Base-by-base conservation (phyloP, 2,888 invertebrate species). In the Xestia c-nigrum region DNA sequence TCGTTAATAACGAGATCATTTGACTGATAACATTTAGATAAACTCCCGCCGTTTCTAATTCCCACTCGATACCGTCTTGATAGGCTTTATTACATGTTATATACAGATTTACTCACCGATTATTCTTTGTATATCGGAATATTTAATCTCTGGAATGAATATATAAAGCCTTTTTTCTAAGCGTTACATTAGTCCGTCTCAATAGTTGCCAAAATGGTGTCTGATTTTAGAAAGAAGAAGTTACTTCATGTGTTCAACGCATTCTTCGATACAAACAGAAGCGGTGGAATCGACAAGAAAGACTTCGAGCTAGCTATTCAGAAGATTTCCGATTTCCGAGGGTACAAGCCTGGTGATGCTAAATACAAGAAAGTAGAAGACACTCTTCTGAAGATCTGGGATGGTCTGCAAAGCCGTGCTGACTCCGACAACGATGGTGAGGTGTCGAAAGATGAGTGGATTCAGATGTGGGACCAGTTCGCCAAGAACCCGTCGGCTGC, bases 211-310 rank as follows among this genome's bases (percentile, higher is more conserved):
- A 95, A 94, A 92, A 96, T 96, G 95, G 98, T 98, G 94, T 98
- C 98, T 85, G 98, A 98, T 89, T 99, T 99, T 96, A 98, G 98
- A 93, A 98, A 98, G 97, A 98, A 98, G 97, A 99, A 99, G 95
- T 97, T 99, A 57, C 97, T 98, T 87, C 98, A 98, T 95, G 98
- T 99, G 75, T 99, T 99, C 97, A 98, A 98, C 92, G 98, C 98
- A 67, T 98, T 99, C 96, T 98, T 99, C 90, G 99, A 99, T 97
- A 98, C 98, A 86, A 98, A 99, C 95, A 98, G 98, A 91, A 99
- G 99, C 94, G 99, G 99, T 21, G 97, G 98, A 83, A 98, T 99
- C 88, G 99, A 99, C 91, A 98, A 98, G 93, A 98, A 98, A 91
- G 99, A 99, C 94, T 98, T 99, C 90, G 98, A 98, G 90, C 95